Evolutionary conservation across 2,888 invertebrate species (phyloP), one percentile per base, ranked within the genome.

Genomic region (Callinectes sapidus): DNA sequence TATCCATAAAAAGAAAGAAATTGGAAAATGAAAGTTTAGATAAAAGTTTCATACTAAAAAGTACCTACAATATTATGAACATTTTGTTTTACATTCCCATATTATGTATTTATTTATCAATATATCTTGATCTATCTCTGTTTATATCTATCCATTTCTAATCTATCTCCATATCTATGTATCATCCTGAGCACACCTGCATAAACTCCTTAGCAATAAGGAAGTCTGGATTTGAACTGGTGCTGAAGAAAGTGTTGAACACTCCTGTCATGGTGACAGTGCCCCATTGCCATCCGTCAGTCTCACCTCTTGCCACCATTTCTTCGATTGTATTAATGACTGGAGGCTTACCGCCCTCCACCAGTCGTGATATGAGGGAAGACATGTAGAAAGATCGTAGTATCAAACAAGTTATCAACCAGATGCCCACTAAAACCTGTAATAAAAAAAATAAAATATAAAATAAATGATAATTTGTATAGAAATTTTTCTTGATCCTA

Each of bases 291-390:
- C 87, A 87, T 13, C 48, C 87, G 1, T 87, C 48, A 81, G 32
- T 32, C 16, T 81, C 81, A 35, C 81, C 32, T n/a, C 87, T 42
- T n/a, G 32, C 48, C 48, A 87, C 87, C 87, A 87, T 42, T 48
- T 87, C 87, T 35, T 87, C 87, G 23, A 87, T 54, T 13, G 48
- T 14, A 35, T 87, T 48, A 6, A 87, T 87, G 87, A 87, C 87
- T 13, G 87, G 87, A n/a, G 87, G 23, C n/a, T 87, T 23, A 23
- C 87, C 87, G 54, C 48, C 87, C n/a, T 48, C 48, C 2, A 87
- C 87, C 87, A 87, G 14, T 5, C 35, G 87, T 28, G 87, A 87
- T n/a, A 87, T 87, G 48, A 87, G 87, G 28, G 87, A 87, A n/a
- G 87, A 87, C 54, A 42, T n/a, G 48, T 87, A 87, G n/a, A 35